Evolutionary conservation across 23 tunicate species (phyloP).

Genomic region (Styela plicata): DNA sequence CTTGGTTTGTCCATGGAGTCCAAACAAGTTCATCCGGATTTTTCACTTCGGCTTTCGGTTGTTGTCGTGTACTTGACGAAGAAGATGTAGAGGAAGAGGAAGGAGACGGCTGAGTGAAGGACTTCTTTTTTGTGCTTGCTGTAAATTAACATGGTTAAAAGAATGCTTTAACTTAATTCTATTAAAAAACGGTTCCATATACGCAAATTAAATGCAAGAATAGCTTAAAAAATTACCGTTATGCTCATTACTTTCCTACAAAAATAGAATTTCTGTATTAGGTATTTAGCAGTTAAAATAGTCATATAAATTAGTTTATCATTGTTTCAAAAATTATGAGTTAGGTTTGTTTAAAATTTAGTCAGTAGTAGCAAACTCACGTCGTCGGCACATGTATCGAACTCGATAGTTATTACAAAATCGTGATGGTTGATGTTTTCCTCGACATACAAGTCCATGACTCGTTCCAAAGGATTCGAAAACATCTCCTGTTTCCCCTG

Average conservation of each 20-base stretch:
- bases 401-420: conserved; percentile 54
- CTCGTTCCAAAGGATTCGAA: conserved; percentile 48
- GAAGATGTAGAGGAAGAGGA: neutral
- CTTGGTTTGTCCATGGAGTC: conserved; percentile 40
- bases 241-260: no score
- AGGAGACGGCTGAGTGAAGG: neutral
- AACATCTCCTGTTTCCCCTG: conserved; percentile 81
- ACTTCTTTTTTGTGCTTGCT: neutral
- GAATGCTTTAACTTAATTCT: no score
- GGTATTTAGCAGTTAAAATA: no score
- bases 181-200: no score
- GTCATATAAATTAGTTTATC: no score
- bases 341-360: no score
- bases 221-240: no score
- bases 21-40: conserved; percentile 18
- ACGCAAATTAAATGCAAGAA: no score
- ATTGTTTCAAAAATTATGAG: no score
- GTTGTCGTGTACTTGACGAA: neutral
- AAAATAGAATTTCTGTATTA: no score
- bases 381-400: conserved; percentile 59
- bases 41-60: neutral
- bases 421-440: conserved; percentile 40
- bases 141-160: no score
- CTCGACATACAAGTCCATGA: conserved; percentile 61
- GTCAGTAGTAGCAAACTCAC: no score